Base-by-base conservation (phyloP, 2,113 vertebrate species). In the Octodon degus region DNA sequence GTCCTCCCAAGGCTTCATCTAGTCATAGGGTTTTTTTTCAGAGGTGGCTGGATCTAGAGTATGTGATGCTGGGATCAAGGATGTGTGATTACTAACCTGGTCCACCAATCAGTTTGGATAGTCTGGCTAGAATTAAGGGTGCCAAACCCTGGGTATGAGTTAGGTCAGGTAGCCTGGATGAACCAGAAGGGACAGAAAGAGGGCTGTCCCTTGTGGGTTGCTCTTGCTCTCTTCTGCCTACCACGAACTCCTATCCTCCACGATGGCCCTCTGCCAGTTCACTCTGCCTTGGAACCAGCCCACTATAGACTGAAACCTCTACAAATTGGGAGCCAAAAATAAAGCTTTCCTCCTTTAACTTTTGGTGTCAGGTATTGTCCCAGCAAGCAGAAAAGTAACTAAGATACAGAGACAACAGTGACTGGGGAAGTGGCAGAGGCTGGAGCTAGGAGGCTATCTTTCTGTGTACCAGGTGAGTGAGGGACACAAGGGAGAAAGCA, bases 401-500 rank as follows among this genome's bases (percentile, higher is more conserved):
- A 9, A 11, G 22, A 43, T 2, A 9, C 22, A 90, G 3, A 86
- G 14, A 37, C 0, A 86, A 65, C 22, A 40, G 9, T 25, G 40
- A 53, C 20, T 14, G 20, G 34, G 30, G 43, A 43, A 67, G 25
- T 7, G 47, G 10, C n/a, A 32, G 32, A 55, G 60, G 6, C 27
- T 32, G 30, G 47, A n/a, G 79, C 34, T 43, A 5, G 11, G 34
- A 14, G 20, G 25, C 53, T 32, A 16, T 19, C 7, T 10, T 12
- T 65, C 12, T 70, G 10, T 32, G 50, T 27, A 30, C 13, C 81
- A n/a, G 11, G 3, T 8, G 63, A 53, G 0, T 2, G 5, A 53
- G 24, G 24, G 6, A 43, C 20, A 14, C 9, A 17, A 12, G 0
- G 10, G 1, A 0, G 7, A 14, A 53, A 0, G 19, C 11, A 9